These are phyloP conservation scores for Mustela nigripes DNA, from an alignment of 2,113 vertebrate genomes.

Conservation along the genomic window DNA sequence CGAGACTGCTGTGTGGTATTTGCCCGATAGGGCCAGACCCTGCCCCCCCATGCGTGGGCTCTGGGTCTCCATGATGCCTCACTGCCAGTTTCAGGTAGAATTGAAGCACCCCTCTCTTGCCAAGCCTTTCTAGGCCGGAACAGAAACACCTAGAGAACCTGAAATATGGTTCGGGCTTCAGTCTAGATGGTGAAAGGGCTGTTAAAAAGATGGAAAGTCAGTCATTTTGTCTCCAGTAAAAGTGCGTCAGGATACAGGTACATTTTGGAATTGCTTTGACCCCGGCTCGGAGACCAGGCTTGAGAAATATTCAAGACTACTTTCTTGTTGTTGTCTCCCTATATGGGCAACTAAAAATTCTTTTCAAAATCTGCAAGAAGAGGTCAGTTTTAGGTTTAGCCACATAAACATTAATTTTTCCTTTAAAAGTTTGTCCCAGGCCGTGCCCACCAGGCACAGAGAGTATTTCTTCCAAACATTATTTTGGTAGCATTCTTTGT, in stretches of 20 bases:
- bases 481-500: background rate
- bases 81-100: background rate
- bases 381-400: background rate
- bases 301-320: background rate
- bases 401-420: background rate
- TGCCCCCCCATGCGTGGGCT: accelerated
- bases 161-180: background rate
- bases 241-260: background rate
- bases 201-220: background rate
- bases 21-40: background rate
- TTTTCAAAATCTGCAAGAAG: background rate
- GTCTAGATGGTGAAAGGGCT: background rate
- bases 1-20: no score
- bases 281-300: background rate
- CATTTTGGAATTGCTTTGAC: background rate
- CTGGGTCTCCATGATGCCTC: accelerated
- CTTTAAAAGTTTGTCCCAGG: background rate
- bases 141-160: background rate
- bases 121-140: background rate
- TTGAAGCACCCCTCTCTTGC: background rate
- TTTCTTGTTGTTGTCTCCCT: background rate
- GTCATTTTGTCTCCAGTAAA: background rate
- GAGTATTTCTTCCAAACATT: background rate
- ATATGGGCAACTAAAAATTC: background rate
- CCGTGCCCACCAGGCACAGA: no score